Conservation (phyloP, 2,888 invertebrate species). For the Lagria hirta region DNA sequence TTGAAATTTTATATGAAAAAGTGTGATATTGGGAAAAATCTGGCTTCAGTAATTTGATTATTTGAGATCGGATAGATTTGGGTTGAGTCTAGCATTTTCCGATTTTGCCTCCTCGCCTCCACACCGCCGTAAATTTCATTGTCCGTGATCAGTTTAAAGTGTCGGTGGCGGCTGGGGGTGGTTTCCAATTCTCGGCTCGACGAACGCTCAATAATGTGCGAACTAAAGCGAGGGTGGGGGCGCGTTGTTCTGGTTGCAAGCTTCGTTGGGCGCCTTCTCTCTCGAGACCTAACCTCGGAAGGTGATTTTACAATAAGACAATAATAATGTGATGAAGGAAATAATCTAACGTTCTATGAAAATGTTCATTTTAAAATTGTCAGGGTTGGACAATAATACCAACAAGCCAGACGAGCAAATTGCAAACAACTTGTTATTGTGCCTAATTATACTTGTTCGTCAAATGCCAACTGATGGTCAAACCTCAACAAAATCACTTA, state of each 20-base stretch:
- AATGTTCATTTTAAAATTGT: too few relatives aligned
- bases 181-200: conserved; percentile 61
- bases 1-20: too few relatives aligned
- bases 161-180: conserved; percentile 52
- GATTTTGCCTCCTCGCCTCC: too few relatives aligned
- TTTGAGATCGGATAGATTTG: conserved; percentile 26
- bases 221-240: conserved; percentile 59
- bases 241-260: conserved; percentile 55
- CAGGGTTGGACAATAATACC: too few relatives aligned
- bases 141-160: conserved; percentile 54
- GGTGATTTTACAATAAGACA: too few relatives aligned
- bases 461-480: too few relatives aligned
- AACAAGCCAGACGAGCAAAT: too few relatives aligned
- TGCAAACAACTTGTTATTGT: too few relatives aligned
- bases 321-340: too few relatives aligned
- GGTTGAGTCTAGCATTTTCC: conserved; percentile 28
- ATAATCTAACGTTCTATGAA: too few relatives aligned
- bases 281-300: conserved; percentile 47
- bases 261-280: conserved; percentile 54
- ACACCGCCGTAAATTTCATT: conserved; percentile 48
- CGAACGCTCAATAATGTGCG: conserved; percentile 65
- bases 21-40: not conserved
- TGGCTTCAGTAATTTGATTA: conserved; percentile 8
- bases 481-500: too few relatives aligned
- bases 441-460: too few relatives aligned